A percentile compares a stretch with the other conserved stretches of the same genome.
Conservation (phyloP, 2,888 invertebrate genomes). For the Meiosimyza decipiens region DNA sequence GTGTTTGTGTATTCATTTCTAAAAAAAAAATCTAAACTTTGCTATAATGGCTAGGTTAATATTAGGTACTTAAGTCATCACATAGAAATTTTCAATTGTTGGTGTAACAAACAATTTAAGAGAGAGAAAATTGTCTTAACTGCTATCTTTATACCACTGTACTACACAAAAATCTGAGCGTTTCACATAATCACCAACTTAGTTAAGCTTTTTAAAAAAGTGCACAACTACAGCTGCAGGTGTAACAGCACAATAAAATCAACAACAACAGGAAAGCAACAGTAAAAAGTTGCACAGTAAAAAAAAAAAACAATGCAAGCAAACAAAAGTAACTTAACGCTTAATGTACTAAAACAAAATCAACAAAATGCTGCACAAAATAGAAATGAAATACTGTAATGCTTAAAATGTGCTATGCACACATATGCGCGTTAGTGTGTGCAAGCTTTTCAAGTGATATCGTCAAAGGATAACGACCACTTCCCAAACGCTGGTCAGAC, state of each 20-base stretch:
- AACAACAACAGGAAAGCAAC: not conserved
- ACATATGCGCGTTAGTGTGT: not conserved
- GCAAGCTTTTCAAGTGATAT: not conserved
- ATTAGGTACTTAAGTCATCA: too few relatives aligned
- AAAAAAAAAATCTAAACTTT: too few relatives aligned
- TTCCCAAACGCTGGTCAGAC: not conserved
- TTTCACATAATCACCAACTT: too few relatives aligned
- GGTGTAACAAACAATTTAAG: too few relatives aligned
- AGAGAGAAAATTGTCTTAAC: too few relatives aligned
- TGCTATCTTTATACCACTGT: too few relatives aligned
- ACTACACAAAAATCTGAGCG: too few relatives aligned
- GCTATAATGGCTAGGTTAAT: too few relatives aligned
- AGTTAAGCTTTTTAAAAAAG: too few relatives aligned
- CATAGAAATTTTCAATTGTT: too few relatives aligned
- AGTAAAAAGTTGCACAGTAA: not conserved
- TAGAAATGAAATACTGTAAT: conserved; percentile 2
- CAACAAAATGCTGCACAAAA: not conserved
- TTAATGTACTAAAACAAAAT: conserved; percentile 6
- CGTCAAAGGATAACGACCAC: conserved; percentile 10
- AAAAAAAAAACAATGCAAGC: not conserved
- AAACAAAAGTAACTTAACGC: conserved; percentile 9
- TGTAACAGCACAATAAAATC: not conserved
- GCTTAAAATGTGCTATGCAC: not conserved
- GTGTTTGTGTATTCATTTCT: too few relatives aligned
- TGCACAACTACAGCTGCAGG: too few relatives aligned